Evolutionary conservation across 2,888 invertebrate genomes (phyloP).

Genomic region (Drosophila siamana): DNA sequence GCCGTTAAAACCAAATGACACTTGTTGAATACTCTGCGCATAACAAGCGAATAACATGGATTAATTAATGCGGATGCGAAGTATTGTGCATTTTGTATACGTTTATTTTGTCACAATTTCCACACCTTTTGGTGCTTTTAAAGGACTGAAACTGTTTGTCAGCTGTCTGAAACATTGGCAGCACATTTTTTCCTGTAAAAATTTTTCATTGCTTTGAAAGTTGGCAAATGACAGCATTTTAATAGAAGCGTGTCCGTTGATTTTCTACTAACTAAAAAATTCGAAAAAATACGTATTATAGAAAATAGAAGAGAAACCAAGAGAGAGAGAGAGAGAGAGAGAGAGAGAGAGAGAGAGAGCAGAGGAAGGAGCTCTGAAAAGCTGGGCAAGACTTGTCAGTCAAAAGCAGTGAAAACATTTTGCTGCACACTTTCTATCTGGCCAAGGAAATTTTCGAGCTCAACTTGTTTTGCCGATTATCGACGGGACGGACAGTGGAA

Average conservation of each 20-base stretch:
- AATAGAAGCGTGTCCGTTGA: conserved; percentile 48
- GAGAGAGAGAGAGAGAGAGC: no score
- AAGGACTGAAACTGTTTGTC: neutral
- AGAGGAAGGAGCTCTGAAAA: conserved; percentile 11
- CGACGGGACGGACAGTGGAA: conserved; percentile 4
- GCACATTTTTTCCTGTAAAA: conserved; percentile 13
- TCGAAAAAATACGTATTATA: conserved; percentile 4
- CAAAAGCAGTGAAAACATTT: conserved; percentile 56
- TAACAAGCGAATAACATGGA: neutral
- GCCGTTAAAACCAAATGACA: conserved; percentile 10
- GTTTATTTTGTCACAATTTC: neutral
- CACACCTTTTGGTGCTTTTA: neutral
- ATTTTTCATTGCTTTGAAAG: conserved; percentile 14
- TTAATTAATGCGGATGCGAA: neutral
- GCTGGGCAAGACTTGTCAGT: conserved; percentile 38
- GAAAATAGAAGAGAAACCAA: neutral
- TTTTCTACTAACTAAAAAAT: conserved; percentile 33
- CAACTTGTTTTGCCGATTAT: conserved; percentile 61
- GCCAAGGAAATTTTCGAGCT: conserved; percentile 52
- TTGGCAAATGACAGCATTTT: conserved; percentile 64
- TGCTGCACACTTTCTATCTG: conserved; percentile 44
- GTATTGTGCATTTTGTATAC: neutral
- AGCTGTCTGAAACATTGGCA: conserved; percentile 33
- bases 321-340: no score
- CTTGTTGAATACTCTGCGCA: conserved; percentile 1